Percentiles rank a stretch among this genome's conserved stretches.
phyloP scores from a whole-genome alignment of 2,797 vertebrate species.

The Crocidura indochinensis region DNA sequence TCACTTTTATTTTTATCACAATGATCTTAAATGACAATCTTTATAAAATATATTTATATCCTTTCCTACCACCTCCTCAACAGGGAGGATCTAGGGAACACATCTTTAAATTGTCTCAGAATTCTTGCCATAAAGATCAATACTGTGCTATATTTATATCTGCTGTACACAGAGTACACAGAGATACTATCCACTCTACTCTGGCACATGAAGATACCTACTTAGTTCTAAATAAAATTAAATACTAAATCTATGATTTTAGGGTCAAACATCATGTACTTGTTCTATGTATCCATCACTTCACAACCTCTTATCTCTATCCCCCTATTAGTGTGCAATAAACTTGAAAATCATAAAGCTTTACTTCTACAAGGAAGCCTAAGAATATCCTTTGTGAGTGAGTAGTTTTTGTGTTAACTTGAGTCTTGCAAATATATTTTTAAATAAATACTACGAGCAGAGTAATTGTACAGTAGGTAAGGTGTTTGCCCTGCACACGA shows the following conservation, averaged over 20 bases:
- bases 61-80: slow-evolving; percentile 36
- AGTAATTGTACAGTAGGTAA: no score
- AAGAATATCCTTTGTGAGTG: slow-evolving; percentile 36
- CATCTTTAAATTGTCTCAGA: slow-evolving; percentile 58
- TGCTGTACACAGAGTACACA: background rate
- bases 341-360: slow-evolving; percentile 56
- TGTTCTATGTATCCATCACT: slow-evolving; percentile 2
- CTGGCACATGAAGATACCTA: background rate
- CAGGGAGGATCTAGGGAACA: slow-evolving; percentile 33
- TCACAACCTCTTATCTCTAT: slow-evolving; percentile 39
- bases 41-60: slow-evolving; percentile 50
- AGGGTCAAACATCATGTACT: background rate
- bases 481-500: no score
- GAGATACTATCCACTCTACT: background rate
- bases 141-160: background rate
- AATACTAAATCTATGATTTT: slow-evolving; percentile 58
- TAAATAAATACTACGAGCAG: background rate
- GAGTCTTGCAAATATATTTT: slow-evolving; percentile 26
- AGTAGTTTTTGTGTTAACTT: slow-evolving; percentile 23
- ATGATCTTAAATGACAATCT: slow-evolving; percentile 33
- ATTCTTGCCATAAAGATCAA: slow-evolving; percentile 43
- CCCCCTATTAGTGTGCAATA: slow-evolving; percentile 47
- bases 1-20: slow-evolving; percentile 65
- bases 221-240: slow-evolving; percentile 26
- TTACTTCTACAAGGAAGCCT: slow-evolving; percentile 12